phyloP scores from a whole-genome alignment of 2,888 invertebrate genomes.

The Steinernema hermaphroditum region DNA sequence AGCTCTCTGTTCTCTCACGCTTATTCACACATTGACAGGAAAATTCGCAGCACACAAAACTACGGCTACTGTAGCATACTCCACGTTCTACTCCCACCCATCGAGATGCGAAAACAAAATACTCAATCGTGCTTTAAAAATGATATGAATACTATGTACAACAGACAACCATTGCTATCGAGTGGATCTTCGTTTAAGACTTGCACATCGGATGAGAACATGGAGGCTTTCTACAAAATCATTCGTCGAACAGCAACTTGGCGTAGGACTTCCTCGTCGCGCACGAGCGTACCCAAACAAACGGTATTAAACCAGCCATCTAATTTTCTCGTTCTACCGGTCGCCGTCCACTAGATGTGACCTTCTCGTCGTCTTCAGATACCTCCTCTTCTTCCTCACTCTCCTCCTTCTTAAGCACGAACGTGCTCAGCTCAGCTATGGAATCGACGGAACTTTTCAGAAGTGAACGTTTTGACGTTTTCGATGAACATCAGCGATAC shows the following conservation, averaged over 20 bases:
- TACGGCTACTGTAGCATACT: no score
- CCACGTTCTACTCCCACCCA: no score
- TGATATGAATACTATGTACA: background rate
- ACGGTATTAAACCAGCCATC: no score
- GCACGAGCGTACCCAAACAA: background rate
- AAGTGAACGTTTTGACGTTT: no score
- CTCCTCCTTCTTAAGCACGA: conserved; percentile 10
- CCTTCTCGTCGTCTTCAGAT: background rate
- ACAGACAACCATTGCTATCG: background rate
- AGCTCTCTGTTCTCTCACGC: no score
- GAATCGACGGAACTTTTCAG: no score
- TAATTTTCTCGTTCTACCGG: background rate
- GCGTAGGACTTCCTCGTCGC: conserved; percentile 9
- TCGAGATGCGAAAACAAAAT: no score
- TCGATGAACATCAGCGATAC: no score
- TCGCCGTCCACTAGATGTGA: background rate
- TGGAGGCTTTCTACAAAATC: background rate
- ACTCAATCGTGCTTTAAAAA: background rate
- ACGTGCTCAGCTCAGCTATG: no score
- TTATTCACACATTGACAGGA: no score
- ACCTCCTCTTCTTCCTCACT: background rate
- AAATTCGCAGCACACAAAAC: no score
- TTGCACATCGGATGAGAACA: background rate
- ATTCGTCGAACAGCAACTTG: conserved; percentile 5
- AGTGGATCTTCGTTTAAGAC: background rate